phyloP scores from a whole-genome alignment of 2,797 vertebrate genomes.

The Glossophaga mutica region DNA sequence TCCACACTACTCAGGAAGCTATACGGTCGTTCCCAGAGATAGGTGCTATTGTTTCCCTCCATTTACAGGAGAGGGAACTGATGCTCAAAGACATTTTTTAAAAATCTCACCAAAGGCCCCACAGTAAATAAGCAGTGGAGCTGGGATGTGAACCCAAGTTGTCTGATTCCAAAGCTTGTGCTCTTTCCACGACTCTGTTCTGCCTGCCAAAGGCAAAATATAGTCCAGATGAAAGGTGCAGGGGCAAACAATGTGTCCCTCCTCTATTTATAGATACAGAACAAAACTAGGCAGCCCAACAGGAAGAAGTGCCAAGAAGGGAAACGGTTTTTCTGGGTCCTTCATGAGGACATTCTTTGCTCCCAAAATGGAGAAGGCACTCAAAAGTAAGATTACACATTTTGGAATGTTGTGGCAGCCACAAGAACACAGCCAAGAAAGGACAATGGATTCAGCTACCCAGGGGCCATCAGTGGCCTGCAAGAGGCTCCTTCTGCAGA shows the following conservation, averaged over 20 bases:
- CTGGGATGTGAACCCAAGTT: background rate
- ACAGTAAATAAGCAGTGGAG: background rate
- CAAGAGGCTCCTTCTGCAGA: background rate
- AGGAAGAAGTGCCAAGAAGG: background rate
- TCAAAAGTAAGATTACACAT: background rate
- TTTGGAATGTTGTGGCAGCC: background rate
- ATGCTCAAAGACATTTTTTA: background rate
- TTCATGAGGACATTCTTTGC: conserved; percentile 13
- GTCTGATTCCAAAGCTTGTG: background rate
- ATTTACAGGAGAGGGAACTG: background rate
- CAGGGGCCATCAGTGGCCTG: background rate
- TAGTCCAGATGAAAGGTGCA: background rate
- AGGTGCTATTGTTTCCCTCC: background rate
- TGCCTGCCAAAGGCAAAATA: conserved; percentile 17
- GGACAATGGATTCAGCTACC: background rate
- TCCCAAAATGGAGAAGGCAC: background rate
- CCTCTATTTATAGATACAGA: conserved; percentile 42
- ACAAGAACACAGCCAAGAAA: background rate
- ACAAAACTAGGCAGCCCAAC: conserved; percentile 2
- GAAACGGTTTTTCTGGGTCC: conserved; percentile 14
- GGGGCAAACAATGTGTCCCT: background rate
- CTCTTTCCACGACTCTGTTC: background rate
- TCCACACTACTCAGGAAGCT: background rate
- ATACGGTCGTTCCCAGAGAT: background rate
- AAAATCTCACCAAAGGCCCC: background rate